Percentiles rank a stretch among this genome's conserved stretches.
Evolutionary conservation across 2,888 invertebrate species (phyloP).

Genomic region (Unio pictorum): DNA sequence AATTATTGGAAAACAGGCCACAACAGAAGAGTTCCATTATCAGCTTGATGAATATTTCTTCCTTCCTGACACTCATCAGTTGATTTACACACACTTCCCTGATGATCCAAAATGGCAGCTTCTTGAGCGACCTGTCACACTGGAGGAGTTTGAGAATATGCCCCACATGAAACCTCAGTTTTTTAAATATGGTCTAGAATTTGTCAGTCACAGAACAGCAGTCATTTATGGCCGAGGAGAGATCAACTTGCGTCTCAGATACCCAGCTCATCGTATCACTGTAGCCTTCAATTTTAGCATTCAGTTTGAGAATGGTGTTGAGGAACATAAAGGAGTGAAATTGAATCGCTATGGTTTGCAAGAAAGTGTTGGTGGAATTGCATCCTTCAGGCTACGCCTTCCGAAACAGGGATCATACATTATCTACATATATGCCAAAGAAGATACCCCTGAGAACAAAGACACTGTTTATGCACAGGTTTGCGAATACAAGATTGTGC

Average conservation of each 20-base stretch:
- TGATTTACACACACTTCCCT: slow-evolving; percentile 72
- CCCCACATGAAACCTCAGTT: slow-evolving; percentile 72
- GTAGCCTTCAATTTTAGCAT: slow-evolving; percentile 71
- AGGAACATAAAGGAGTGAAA: slow-evolving; percentile 64
- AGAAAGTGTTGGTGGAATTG: slow-evolving; percentile 68
- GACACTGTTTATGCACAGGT: slow-evolving; percentile 71
- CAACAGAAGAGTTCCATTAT: slow-evolving; percentile 68
- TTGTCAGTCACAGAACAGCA: slow-evolving; percentile 70
- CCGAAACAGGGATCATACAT: slow-evolving; percentile 69
- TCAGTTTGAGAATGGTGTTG: slow-evolving; percentile 66
- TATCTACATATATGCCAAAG: slow-evolving; percentile 70
- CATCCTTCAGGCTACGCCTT: slow-evolving; percentile 69
- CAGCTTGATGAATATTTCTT: slow-evolving; percentile 71
- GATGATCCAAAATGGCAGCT: slow-evolving; percentile 71
- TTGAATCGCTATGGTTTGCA: slow-evolving; percentile 69
- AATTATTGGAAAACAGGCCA: slow-evolving; percentile 70
- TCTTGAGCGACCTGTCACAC: slow-evolving; percentile 60
- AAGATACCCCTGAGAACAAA: slow-evolving; percentile 66
- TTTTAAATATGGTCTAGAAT: slow-evolving; percentile 71
- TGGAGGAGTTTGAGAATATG: slow-evolving; percentile 71
- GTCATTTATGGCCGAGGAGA: slow-evolving; percentile 67
- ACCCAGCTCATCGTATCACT: slow-evolving; percentile 63
- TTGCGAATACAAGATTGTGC: slow-evolving; percentile 70
- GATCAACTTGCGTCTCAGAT: slow-evolving; percentile 66
- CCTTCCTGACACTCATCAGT: slow-evolving; percentile 70